Percentiles rank a stretch among this genome's conserved stretches.
Evolutionary conservation across 2,113 vertebrate genomes (phyloP).

Genomic region (Mesoclemmys tuberculata): DNA sequence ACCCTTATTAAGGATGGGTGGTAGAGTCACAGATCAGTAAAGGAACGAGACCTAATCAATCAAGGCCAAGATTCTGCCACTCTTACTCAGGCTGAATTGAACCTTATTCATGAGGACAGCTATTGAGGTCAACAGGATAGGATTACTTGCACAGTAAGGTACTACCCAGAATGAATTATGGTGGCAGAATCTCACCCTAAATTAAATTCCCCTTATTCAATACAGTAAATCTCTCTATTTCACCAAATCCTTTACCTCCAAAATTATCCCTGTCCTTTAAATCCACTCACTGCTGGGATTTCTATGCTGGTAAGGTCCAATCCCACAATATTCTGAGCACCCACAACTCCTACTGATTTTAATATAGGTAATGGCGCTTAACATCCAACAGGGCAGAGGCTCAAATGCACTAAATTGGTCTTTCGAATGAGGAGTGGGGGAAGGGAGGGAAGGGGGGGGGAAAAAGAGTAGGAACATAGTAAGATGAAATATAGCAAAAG

Average conservation of each 20-base stretch:
- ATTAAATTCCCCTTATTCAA: fast-evolving
- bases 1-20: not conserved
- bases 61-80: fast-evolving
- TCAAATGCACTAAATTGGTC: no score
- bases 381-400: fast-evolving
- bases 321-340: not conserved
- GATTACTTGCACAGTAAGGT: not conserved
- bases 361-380: fast-evolving
- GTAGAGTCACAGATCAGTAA: fast-evolving
- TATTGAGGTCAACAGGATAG: not conserved
- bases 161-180: not conserved
- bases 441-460: not conserved
- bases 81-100: fast-evolving
- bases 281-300: not conserved
- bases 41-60: not conserved
- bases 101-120: not conserved
- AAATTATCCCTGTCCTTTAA: fast-evolving
- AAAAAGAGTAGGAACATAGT: not conserved
- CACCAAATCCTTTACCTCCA: fast-evolving
- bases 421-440: not conserved
- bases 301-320: not conserved
- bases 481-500: not conserved
- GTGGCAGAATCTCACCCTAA: not conserved
- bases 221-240: fast-evolving
- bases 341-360: fast-evolving